Conservation (phyloP, 2,888 invertebrate species). For the Prosopocoilus inquinatus region DNA sequence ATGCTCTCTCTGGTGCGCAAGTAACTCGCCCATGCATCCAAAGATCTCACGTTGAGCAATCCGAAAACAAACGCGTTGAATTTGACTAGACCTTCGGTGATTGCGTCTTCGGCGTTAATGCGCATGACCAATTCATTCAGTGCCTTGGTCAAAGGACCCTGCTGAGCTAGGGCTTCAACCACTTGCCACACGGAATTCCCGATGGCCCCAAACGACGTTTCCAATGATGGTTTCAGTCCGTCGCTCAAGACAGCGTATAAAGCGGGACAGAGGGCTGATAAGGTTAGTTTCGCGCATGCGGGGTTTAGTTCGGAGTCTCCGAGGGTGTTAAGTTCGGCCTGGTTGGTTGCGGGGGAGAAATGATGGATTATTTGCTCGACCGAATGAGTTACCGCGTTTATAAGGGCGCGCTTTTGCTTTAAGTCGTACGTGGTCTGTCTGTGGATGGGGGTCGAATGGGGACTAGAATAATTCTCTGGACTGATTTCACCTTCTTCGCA, state of each 20-base stretch:
- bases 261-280: constrained; percentile 78
- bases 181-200: constrained; percentile 88
- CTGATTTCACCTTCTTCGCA: constrained; percentile 64
- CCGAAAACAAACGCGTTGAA: constrained; percentile 89
- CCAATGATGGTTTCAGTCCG: constrained; percentile 76
- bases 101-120: constrained; percentile 78
- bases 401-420: constrained; percentile 66
- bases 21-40: constrained; percentile 89
- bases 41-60: constrained; percentile 78
- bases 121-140: constrained; percentile 79
- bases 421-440: constrained; percentile 45
- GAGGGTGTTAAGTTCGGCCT: constrained; percentile 58
- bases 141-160: constrained; percentile 81
- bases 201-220: constrained; percentile 83
- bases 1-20: constrained; percentile 80
- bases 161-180: constrained; percentile 82
- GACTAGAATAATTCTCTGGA: constrained; percentile 60
- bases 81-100: constrained; percentile 80
- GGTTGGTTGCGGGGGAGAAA: constrained; percentile 65
- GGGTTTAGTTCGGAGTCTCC: constrained; percentile 63
- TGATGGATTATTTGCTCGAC: constrained; percentile 73
- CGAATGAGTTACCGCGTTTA: constrained; percentile 71
- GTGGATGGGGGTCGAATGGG: constrained; percentile 42
- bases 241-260: constrained; percentile 81
- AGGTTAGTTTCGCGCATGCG: constrained; percentile 69